Conservation (phyloP, 2,797 vertebrate species). For the Acrocephalus scirpaceus region DNA sequence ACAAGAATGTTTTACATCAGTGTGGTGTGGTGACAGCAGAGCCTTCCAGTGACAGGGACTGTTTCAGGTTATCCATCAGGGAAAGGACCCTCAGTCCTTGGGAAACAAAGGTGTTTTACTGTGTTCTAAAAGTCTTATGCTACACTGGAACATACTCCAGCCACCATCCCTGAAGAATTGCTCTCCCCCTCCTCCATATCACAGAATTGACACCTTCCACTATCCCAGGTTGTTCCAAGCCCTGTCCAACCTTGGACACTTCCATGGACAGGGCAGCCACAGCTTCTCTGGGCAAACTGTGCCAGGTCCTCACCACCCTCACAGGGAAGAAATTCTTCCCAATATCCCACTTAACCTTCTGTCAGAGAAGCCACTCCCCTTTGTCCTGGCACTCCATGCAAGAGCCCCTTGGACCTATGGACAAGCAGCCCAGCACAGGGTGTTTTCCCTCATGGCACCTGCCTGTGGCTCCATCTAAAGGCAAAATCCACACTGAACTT, state of each 20-base stretch:
- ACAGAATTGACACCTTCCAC: background rate
- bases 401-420: no score
- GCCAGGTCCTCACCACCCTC: background rate
- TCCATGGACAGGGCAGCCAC: background rate
- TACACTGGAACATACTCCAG: background rate
- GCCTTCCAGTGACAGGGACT: background rate
- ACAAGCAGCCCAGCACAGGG: background rate
- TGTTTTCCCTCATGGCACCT: no score
- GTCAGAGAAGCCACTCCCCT: background rate
- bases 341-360: background rate
- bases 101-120: background rate
- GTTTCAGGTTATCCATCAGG: background rate
- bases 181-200: background rate
- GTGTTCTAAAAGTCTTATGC: background rate
- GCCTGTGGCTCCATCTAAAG: background rate
- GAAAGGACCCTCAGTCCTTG: background rate
- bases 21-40: background rate
- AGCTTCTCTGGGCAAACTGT: background rate
- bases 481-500: background rate
- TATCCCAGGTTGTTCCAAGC: fast-evolving
- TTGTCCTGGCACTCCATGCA: background rate
- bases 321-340: background rate
- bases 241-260: fast-evolving
- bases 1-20: background rate
- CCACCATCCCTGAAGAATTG: background rate